Base-by-base conservation (phyloP, 1,140 invertebrate species). In the Cardiocondyla obscurior region DNA sequence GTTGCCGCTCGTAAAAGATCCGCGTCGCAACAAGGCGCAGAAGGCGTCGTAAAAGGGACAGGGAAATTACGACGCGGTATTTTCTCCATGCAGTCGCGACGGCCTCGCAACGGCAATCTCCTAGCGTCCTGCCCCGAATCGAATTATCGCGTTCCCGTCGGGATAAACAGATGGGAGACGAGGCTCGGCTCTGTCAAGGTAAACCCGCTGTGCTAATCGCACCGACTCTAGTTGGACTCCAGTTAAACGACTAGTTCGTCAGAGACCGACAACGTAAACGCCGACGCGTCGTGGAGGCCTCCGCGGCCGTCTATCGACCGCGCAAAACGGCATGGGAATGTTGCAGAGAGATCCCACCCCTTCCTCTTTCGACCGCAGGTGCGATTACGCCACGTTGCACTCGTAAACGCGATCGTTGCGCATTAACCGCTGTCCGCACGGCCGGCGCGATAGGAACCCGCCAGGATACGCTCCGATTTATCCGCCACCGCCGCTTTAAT, bases 351-450 rank as follows among this genome's bases (percentile, higher is more conserved):
- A 77, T 83, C 70, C 57, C 58, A n/a, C 25, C 55, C 16, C 55
- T 39, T 16, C 44, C 4, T 16, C 42, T 22, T n/a, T 7, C 33
- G 72, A 58, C 44, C 58, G 81, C 81, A 83, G 81, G 81, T 83
- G 72, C 72, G 58, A 83, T 83, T 83, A 77, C 57, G 58, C 69
- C 79, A 51, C 53, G 69, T 76, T 58, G 46, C 81, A 42, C 81
- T 77, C 72, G 72, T 83, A 83, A 83, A 83, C 72, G 58, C 36
- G 73, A 60, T 33, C 42, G 77, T 72, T 70, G 77, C 51, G 65
- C 77, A 58, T 72, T 81, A 81, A 81, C 65, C 12, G 77, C 53
- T 81, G 76, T 81, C 65, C 65, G 51, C 77, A 36, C 25, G 42
- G 16, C 8, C 36, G 53, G 28, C 58, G 39, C 39, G 33, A 76